Percentiles rank a stretch among this genome's conserved stretches.
These are phyloP conservation scores for Dicyrtomina minuta DNA, from an alignment of 2,888 invertebrate genomes.

Conservation along the genomic window DNA sequence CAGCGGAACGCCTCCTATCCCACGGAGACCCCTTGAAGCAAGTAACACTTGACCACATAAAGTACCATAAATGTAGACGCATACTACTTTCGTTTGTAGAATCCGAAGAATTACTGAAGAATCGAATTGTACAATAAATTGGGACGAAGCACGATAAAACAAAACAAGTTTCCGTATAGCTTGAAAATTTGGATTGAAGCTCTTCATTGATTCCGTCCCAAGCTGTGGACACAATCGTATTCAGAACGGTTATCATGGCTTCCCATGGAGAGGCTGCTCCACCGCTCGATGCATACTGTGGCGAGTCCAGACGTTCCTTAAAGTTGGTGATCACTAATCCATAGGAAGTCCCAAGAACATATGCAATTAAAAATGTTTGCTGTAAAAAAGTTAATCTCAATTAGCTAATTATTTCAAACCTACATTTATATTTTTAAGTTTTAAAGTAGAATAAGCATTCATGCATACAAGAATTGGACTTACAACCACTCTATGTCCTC, in stretches of 20 bases:
- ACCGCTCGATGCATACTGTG: too few relatives aligned
- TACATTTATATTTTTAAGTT: not conserved
- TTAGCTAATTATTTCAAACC: not conserved
- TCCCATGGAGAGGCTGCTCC: not conserved
- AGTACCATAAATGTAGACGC: conserved; percentile 6
- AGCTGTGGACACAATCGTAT: not conserved
- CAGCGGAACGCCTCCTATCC: not conserved
- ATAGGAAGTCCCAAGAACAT: conserved; percentile 2
- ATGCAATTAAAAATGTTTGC: not conserved
- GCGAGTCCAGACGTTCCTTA: not conserved
- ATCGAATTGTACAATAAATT: conserved; percentile 6
- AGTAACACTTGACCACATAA: not conserved
- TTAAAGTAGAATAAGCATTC: not conserved
- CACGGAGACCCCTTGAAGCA: not conserved
- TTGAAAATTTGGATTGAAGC: not conserved
- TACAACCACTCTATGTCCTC: not conserved
- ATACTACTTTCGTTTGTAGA: not conserved
- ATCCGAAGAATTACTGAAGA: not conserved
- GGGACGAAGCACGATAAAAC: not conserved
- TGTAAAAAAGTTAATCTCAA: not conserved
- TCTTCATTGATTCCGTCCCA: not conserved
- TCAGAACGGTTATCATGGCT: not conserved
- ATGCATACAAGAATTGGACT: not conserved
- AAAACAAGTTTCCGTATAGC: not conserved
- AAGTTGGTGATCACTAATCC: not conserved